Evolutionary conservation across 2,113 vertebrate species (phyloP).

Genomic region (Aptenodytes patagonicus): DNA sequence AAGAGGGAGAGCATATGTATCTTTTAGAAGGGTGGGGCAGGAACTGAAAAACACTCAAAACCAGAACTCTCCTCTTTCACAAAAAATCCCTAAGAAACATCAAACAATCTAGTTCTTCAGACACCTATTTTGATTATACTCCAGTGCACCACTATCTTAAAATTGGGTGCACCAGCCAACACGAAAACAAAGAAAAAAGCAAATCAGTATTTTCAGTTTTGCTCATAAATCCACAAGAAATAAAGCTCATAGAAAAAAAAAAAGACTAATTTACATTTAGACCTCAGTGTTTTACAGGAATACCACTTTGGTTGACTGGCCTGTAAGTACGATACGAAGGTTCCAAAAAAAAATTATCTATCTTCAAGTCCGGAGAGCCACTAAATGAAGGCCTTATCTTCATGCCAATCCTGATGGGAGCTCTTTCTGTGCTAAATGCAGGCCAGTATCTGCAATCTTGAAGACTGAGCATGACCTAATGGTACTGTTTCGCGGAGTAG

Average conservation of each 20-base stretch:
- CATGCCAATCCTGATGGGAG: not conserved
- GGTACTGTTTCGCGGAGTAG: not conserved
- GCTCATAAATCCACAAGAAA: not conserved
- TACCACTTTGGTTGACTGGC: not conserved
- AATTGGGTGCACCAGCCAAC: not conserved
- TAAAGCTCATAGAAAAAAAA: not conserved
- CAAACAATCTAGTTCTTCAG: constrained; percentile 22
- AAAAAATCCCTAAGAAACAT: not conserved
- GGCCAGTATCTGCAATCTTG: not conserved
- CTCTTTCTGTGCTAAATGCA: not conserved
- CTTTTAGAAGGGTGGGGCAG: constrained; percentile 22
- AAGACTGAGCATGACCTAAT: not conserved
- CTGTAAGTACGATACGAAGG: not conserved
- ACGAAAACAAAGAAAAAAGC: not conserved
- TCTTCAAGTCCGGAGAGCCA: not conserved
- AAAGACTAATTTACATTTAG: not conserved
- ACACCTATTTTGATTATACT: constrained; percentile 36
- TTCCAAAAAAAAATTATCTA: not conserved
- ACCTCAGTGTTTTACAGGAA: not conserved
- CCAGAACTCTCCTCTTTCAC: not conserved
- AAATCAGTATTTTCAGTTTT: not conserved
- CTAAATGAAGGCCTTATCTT: not conserved
- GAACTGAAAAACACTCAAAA: not conserved
- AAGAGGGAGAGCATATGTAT: not conserved
- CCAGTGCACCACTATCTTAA: not conserved